A percentile compares a stretch with the other conserved stretches of the same genome.
phyloP scores from a whole-genome alignment of 2,113 vertebrate species.

The Rhadina sibilatrix region DNA sequence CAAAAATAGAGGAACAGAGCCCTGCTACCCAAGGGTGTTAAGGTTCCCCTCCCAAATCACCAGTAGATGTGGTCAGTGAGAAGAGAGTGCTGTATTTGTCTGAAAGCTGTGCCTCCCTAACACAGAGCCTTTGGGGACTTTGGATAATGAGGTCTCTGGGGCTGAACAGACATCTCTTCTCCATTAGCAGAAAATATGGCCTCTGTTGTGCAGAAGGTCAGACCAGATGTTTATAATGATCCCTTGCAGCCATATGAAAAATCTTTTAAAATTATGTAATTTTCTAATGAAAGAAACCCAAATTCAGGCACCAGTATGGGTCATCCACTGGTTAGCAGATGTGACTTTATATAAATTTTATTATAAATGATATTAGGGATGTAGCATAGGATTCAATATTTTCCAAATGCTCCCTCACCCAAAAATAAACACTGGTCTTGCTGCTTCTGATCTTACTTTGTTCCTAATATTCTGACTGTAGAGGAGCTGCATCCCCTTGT shows the following conservation, averaged over 20 bases:
- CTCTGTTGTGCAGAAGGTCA: conserved; percentile 46
- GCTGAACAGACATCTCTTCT: conserved; percentile 44
- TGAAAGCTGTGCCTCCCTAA: neutral
- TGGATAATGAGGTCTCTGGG: conserved; percentile 57
- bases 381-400: neutral
- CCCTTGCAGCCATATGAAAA: conserved; percentile 43
- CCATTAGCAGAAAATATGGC: conserved; percentile 41
- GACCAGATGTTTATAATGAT: conserved; percentile 46
- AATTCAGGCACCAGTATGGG: neutral
- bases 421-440: neutral
- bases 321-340: neutral
- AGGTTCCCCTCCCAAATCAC: neutral
- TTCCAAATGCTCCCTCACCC: neutral
- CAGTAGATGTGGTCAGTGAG: neutral
- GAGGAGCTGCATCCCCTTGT: neutral
- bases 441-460: neutral
- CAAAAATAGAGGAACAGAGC: neutral
- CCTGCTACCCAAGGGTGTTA: neutral
- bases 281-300: conserved; percentile 21
- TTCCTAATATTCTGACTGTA: neutral
- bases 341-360: neutral
- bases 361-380: neutral
- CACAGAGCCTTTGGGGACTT: conserved; percentile 1
- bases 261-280: neutral
- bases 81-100: neutral